Evolutionary conservation across 2,113 vertebrate species (phyloP).

Genomic region (Cichladusa arquata): DNA sequence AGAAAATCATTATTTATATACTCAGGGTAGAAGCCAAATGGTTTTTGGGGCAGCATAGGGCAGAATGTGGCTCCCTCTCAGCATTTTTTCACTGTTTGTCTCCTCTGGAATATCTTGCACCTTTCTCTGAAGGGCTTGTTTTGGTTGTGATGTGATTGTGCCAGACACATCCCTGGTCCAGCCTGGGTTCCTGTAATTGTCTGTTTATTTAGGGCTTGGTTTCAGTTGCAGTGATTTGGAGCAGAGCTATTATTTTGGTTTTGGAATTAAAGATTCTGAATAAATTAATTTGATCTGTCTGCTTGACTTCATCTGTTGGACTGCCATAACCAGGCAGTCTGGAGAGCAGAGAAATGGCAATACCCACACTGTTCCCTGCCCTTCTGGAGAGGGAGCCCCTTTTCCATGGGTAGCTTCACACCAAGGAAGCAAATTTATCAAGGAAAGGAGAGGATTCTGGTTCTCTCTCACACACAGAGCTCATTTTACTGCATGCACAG

Average conservation of each 20-base stretch:
- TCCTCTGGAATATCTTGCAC: background rate
- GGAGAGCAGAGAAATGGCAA: background rate
- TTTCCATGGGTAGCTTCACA: background rate
- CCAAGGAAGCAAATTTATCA: background rate
- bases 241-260: background rate
- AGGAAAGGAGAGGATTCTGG: background rate
- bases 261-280: constrained; percentile 10
- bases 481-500: background rate
- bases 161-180: background rate
- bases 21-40: background rate
- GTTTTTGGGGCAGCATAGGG: background rate
- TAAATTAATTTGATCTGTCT: constrained; percentile 41
- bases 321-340: background rate
- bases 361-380: background rate
- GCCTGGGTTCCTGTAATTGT: background rate
- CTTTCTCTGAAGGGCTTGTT: background rate
- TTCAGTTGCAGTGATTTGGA: constrained; percentile 1
- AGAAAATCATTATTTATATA: background rate
- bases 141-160: background rate
- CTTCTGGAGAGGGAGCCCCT: background rate
- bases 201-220: background rate
- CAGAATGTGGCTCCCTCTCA: background rate
- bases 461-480: background rate
- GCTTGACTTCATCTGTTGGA: background rate
- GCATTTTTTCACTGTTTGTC: background rate